Conservation (phyloP, 2,797 vertebrate species). For the Labeo calbasu region DNA sequence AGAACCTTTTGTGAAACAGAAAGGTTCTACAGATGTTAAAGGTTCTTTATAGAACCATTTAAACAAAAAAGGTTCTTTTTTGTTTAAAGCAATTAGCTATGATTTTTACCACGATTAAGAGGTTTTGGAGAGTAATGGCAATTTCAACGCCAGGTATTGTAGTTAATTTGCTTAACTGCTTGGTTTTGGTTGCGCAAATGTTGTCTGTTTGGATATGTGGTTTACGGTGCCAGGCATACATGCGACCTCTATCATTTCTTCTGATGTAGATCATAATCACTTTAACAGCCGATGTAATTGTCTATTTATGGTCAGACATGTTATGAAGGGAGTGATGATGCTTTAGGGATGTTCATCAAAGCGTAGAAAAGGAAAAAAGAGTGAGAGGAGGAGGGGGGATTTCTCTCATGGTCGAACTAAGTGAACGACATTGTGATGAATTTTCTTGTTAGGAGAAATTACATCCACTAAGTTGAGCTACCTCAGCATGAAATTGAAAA, state of each 20-base stretch:
- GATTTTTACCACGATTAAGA: slow-evolving; percentile 2
- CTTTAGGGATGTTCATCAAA: slow-evolving; percentile 91
- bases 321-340: slow-evolving; percentile 78
- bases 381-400: slow-evolving; percentile 71
- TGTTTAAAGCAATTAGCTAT: neutral
- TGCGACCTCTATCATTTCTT: too few species aligned
- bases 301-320: slow-evolving; percentile 76
- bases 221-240: too few species aligned
- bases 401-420: slow-evolving; percentile 85
- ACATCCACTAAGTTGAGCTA: slow-evolving; percentile 97
- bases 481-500: slow-evolving; percentile 99
- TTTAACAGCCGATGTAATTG: slow-evolving; percentile 81
- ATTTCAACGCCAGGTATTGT: slow-evolving; percentile 58
- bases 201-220: neutral
- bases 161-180: slow-evolving; percentile 32
- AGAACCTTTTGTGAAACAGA: too few species aligned
- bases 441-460: slow-evolving; percentile 99
- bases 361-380: slow-evolving; percentile 75
- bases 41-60: too few species aligned
- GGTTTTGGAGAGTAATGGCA: neutral
- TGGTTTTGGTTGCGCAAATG: neutral
- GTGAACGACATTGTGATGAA: slow-evolving; percentile 96
- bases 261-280: slow-evolving; percentile 70
- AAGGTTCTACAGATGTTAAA: too few species aligned
- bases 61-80: too few species aligned